A percentile compares a stretch with the other conserved stretches of the same genome.
phyloP scores from a whole-genome alignment of 2,113 vertebrate genomes.

The Pteropus alecto region DNA sequence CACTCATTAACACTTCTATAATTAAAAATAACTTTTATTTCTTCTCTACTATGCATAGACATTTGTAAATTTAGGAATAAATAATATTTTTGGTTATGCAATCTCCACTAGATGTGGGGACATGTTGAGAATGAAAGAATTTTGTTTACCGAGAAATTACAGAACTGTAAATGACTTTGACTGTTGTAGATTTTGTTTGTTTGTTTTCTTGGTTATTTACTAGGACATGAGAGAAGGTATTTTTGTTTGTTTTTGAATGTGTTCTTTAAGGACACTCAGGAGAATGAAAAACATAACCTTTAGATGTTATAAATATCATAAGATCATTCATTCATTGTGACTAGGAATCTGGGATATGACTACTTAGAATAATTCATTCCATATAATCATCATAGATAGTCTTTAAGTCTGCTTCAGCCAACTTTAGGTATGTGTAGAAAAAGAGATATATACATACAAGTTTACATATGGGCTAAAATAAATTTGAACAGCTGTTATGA shows the following conservation, averaged over 20 bases:
- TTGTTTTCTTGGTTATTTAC: neutral
- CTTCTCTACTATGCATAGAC: neutral
- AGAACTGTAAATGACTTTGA: neutral
- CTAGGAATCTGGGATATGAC: neutral
- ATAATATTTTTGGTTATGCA: neutral
- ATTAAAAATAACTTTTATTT: neutral
- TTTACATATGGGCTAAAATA: neutral
- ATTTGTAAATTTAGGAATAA: conserved; percentile 59
- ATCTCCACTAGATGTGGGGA: neutral
- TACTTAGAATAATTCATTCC: neutral
- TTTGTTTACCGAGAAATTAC: neutral
- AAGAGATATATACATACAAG: neutral
- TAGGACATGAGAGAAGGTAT: neutral
- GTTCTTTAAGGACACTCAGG: neutral
- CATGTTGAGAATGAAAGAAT: neutral
- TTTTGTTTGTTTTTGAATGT: neutral
- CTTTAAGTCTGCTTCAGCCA: neutral
- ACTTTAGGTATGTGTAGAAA: neutral
- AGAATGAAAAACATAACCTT: neutral
- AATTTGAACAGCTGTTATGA: neutral
- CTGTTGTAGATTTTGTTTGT: neutral
- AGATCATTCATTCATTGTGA: neutral
- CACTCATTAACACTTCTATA: neutral
- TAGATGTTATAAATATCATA: neutral
- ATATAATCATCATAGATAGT: neutral